Evolutionary conservation across 1,140 invertebrate species (phyloP).

Genomic region (Meloidogyne exigua): DNA sequence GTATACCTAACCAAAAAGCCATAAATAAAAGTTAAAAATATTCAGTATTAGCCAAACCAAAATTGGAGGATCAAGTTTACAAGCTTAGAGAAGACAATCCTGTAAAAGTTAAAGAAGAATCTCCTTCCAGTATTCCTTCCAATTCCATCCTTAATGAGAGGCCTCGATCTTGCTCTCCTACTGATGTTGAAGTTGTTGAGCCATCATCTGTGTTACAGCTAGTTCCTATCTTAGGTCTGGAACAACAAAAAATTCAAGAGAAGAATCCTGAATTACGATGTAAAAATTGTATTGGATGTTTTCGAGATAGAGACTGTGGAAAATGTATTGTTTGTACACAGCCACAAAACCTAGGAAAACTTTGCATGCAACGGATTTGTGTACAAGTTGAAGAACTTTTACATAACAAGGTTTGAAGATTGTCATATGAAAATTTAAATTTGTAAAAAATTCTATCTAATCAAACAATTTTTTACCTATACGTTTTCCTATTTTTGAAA

Average conservation of each 20-base stretch:
- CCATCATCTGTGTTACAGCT: not conserved
- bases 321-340: conserved; percentile 21
- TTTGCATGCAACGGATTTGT: conserved; percentile 24
- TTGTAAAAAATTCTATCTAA: no score
- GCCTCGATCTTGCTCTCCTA: not conserved
- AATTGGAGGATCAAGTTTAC: not conserved
- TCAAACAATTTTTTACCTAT: no score
- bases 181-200: not conserved
- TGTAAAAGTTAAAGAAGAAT: not conserved
- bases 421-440: not conserved
- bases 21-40: not conserved
- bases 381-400: conserved; percentile 22
- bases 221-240: not conserved
- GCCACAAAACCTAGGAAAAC: not conserved
- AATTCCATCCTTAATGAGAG: not conserved
- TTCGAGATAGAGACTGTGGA: conserved; percentile 23
- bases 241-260: conserved; percentile 23
- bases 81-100: not conserved
- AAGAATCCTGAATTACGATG: conserved; percentile 20
- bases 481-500: no score
- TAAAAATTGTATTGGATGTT: conserved; percentile 26
- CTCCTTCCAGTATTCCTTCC: not conserved
- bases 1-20: no score
- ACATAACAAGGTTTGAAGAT: not conserved
- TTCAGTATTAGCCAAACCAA: not conserved